Conservation (phyloP, 1,140 invertebrate species). For the Drosophila aff. region DNA sequence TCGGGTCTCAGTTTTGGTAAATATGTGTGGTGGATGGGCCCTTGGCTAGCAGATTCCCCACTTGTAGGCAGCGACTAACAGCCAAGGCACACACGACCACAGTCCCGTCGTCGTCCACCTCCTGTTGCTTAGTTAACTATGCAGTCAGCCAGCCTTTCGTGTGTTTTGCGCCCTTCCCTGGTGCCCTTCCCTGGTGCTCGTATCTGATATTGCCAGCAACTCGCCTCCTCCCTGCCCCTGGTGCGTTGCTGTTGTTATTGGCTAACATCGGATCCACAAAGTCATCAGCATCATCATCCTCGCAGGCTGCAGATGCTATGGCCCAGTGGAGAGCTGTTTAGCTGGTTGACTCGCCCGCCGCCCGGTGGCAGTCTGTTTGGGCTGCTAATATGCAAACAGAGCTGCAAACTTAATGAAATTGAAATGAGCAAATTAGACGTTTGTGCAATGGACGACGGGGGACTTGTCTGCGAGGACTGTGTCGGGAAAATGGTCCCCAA, state of each 20-base stretch:
- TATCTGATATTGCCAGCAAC: constrained; percentile 62
- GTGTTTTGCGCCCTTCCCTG: constrained; percentile 51
- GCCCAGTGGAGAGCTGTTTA: constrained; percentile 73
- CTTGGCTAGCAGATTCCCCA: constrained; percentile 52
- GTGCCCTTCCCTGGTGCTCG: constrained; percentile 10
- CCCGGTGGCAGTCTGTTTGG: constrained; percentile 62
- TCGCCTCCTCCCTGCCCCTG: constrained; percentile 35
- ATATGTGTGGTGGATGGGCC: constrained; percentile 38
- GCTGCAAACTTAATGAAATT: constrained; percentile 81
- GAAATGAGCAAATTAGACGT: constrained; percentile 81
- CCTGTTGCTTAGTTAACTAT: constrained; percentile 66
- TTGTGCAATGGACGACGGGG: constrained; percentile 45
- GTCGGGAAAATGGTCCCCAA: constrained; percentile 13
- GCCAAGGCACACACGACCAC: constrained; percentile 27
- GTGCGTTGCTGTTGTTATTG: constrained; percentile 52
- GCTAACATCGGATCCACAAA: constrained; percentile 54
- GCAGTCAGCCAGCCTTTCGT: constrained; percentile 52
- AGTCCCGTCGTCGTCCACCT: constrained; percentile 23
- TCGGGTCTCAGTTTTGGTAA: constrained; percentile 35
- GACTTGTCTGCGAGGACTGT: constrained; percentile 10
- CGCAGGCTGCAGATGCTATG: constrained; percentile 28
- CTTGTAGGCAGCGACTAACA: constrained; percentile 40
- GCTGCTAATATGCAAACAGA: constrained; percentile 80
- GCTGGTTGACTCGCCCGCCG: constrained; percentile 52
- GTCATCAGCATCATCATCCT: constrained; percentile 50